A percentile compares a stretch with the other conserved stretches of the same genome.
Conservation (phyloP, 2,113 vertebrate genomes). For the Larimichthys polyactis region DNA sequence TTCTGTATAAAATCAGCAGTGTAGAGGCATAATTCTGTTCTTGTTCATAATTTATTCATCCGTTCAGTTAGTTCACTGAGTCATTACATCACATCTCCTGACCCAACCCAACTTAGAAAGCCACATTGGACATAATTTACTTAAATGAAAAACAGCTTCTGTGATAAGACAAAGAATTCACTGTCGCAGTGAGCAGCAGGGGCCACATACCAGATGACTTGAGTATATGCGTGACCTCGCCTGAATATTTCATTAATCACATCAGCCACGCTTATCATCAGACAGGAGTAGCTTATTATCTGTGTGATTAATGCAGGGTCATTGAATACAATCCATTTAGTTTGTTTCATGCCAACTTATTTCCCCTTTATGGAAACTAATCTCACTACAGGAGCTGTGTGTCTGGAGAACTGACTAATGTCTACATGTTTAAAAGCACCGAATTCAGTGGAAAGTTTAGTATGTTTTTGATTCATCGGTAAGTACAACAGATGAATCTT, state of each 20-base stretch:
- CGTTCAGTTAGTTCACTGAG: background rate
- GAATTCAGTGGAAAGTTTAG: background rate
- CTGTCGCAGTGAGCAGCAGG: conserved; percentile 30
- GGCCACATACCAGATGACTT: conserved; percentile 43
- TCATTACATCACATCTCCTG: conserved; percentile 1
- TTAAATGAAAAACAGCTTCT: conserved; percentile 17
- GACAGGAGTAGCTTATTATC: conserved; percentile 45
- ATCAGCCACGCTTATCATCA: conserved; percentile 34
- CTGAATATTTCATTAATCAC: conserved; percentile 55
- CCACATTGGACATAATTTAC: background rate
- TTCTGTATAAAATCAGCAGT: background rate
- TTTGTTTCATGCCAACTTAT: conserved; percentile 5
- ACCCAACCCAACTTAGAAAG: background rate
- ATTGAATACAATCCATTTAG: conserved; percentile 16
- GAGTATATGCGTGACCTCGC: conserved; percentile 27
- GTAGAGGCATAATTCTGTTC: background rate
- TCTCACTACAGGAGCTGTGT: background rate
- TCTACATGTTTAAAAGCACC: background rate
- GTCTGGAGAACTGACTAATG: background rate
- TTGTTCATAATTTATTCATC: conserved; percentile 15
- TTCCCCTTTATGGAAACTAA: conserved; percentile 8
- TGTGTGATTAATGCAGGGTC: conserved; percentile 40
- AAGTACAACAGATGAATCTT: background rate
- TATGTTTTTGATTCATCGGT: background rate
- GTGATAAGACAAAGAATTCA: conserved; percentile 31